These are phyloP conservation scores for Phlogophora meticulosa DNA, from an alignment of 2,888 invertebrate genomes.

Conservation along the genomic window DNA sequence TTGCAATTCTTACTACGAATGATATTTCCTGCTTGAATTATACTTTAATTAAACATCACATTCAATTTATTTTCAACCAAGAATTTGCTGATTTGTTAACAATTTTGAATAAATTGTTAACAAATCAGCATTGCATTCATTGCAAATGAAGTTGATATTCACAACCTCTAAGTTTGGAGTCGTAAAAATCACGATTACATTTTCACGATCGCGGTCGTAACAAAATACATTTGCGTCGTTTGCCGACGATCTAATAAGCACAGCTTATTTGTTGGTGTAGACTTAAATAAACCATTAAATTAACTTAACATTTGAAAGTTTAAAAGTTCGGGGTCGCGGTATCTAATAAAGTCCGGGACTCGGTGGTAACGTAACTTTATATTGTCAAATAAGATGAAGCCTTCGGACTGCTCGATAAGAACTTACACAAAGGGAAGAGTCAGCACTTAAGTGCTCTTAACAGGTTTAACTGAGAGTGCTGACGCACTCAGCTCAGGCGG, in stretches of 20 bases:
- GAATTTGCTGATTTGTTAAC: constrained; percentile 5
- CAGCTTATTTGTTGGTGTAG: neutral
- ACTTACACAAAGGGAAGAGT: constrained; percentile 51
- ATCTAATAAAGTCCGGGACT: constrained; percentile 12
- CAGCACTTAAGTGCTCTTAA: constrained; percentile 45
- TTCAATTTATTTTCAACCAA: neutral
- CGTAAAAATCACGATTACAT: neutral
- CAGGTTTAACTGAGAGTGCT: constrained; percentile 44
- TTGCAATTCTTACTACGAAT: neutral
- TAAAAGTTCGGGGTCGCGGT: constrained; percentile 4
- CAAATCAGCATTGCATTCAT: too few species aligned
- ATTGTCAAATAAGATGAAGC: constrained; percentile 42
- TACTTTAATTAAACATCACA: constrained; percentile 1
- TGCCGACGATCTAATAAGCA: neutral
- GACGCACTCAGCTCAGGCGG: constrained; percentile 17
- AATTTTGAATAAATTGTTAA: neutral
- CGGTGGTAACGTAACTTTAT: constrained; percentile 25
- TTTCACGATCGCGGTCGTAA: neutral
- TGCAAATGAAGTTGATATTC: neutral
- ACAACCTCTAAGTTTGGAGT: neutral
- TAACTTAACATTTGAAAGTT: constrained; percentile 5
- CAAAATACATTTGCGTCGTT: neutral
- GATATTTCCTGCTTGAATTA: neutral
- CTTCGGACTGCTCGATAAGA: constrained; percentile 32
- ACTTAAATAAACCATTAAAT: constrained; percentile 4